These are phyloP conservation scores for Aphidius colemani DNA, from an alignment of 2,888 invertebrate species.

Conservation along the genomic window DNA sequence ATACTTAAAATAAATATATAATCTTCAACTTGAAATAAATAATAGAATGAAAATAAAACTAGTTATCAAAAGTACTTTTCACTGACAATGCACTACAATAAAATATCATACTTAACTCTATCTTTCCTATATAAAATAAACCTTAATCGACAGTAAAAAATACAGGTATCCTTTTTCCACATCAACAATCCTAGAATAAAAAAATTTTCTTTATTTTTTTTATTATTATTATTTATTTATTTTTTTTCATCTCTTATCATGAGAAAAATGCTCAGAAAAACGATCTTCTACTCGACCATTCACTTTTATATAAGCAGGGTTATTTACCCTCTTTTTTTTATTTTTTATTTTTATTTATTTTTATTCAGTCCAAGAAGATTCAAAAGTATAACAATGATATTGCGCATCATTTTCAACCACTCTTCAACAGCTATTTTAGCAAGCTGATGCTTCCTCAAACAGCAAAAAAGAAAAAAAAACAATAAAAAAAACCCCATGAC, in stretches of 20 bases:
- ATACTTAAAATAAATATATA: no score
- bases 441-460: background rate
- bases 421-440: slow-evolving; percentile 1
- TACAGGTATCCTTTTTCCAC: no score
- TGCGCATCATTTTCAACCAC: slow-evolving; percentile 6
- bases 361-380: background rate
- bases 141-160: no score
- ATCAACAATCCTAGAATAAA: no score
- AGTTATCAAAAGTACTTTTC: no score
- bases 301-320: slow-evolving; percentile 20
- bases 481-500: background rate
- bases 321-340: slow-evolving; percentile 23
- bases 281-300: slow-evolving; percentile 24
- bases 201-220: no score
- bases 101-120: no score
- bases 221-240: background rate
- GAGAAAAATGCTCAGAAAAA: slow-evolving; percentile 14
- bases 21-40: no score
- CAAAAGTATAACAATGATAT: background rate
- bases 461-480: background rate
- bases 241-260: slow-evolving; percentile 5
- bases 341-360: slow-evolving; percentile 6
- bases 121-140: no score
- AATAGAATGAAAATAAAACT: no score
- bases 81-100: no score